phyloP scores from a whole-genome alignment of 2,797 vertebrate genomes.

The Macropodus opercularis region DNA sequence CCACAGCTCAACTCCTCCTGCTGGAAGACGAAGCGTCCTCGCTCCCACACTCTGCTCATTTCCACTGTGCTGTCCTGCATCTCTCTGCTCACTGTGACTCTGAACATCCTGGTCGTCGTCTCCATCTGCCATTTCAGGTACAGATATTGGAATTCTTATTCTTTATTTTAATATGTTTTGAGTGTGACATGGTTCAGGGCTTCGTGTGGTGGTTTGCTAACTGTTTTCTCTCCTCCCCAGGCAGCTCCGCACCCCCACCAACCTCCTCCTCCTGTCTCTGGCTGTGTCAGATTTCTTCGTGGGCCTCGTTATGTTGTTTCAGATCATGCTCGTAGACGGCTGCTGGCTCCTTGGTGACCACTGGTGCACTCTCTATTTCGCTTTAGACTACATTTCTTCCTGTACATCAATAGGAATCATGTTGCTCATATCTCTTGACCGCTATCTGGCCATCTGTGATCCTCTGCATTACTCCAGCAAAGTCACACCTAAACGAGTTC shows the following conservation, averaged over 20 bases:
- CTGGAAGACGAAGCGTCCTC: not conserved
- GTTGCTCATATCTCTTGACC: slow-evolving; percentile 57
- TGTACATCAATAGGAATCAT: slow-evolving; percentile 48
- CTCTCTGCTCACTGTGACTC: slow-evolving; percentile 10
- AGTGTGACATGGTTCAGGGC: too few species aligned
- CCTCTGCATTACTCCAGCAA: slow-evolving; percentile 39
- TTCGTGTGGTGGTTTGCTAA: too few species aligned
- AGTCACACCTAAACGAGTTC: slow-evolving; percentile 16
- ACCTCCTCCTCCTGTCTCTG: slow-evolving; percentile 61
- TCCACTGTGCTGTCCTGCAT: slow-evolving; percentile 12
- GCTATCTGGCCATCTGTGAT: slow-evolving; percentile 59
- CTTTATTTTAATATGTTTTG: too few species aligned
- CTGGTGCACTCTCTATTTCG: slow-evolving; percentile 39
- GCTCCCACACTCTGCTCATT: not conserved
- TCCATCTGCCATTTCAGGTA: slow-evolving; percentile 19
- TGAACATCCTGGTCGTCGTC: slow-evolving; percentile 35
- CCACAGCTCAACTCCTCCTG: slow-evolving; percentile 25
- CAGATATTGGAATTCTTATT: too few species aligned
- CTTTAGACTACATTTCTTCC: slow-evolving; percentile 39
- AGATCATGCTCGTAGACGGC: slow-evolving; percentile 35
- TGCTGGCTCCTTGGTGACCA: slow-evolving; percentile 66
- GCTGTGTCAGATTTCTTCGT: slow-evolving; percentile 52
- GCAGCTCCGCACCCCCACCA: slow-evolving; percentile 62
- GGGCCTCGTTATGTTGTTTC: slow-evolving; percentile 56
- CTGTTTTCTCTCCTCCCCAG: slow-evolving; percentile 17